Conservation (phyloP, 2,113 vertebrate species). For the Chinchilla lanigera region DNA sequence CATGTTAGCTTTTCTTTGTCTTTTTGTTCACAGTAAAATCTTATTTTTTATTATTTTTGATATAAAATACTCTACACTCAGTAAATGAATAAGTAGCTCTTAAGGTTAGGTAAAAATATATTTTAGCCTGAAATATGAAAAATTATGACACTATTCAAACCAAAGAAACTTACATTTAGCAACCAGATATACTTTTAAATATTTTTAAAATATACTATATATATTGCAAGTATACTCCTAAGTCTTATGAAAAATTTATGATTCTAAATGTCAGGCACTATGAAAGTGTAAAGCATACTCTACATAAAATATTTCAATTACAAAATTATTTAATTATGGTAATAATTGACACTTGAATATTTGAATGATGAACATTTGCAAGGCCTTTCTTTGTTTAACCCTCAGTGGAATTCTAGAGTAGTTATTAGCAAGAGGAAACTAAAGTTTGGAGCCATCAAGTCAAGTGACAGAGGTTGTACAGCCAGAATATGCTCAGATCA, state of each 20-base stretch:
- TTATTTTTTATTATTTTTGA: not conserved
- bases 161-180: not conserved
- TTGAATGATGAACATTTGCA: constrained; percentile 6
- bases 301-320: constrained; percentile 57
- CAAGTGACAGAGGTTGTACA: not conserved
- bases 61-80: constrained; percentile 16
- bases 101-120: constrained; percentile 34
- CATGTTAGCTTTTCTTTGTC: not conserved
- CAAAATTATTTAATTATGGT: constrained; percentile 54
- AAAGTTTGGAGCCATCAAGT: not conserved
- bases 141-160: not conserved
- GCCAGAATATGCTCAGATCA: not conserved
- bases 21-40: constrained; percentile 27
- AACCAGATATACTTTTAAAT: constrained; percentile 27
- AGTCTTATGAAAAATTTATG: constrained; percentile 14
- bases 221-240: not conserved
- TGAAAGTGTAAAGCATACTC: constrained; percentile 53
- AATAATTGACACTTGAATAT: constrained; percentile 28
- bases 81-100: not conserved
- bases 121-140: constrained; percentile 36
- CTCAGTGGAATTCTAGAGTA: not conserved
- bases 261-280: constrained; percentile 33
- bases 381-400: not conserved
- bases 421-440: not conserved
- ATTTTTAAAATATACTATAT: not conserved